Percentiles rank a stretch among this genome's conserved stretches.
phyloP scores from a whole-genome alignment of 2,888 invertebrate species.

The Stenotaenia linearis region DNA sequence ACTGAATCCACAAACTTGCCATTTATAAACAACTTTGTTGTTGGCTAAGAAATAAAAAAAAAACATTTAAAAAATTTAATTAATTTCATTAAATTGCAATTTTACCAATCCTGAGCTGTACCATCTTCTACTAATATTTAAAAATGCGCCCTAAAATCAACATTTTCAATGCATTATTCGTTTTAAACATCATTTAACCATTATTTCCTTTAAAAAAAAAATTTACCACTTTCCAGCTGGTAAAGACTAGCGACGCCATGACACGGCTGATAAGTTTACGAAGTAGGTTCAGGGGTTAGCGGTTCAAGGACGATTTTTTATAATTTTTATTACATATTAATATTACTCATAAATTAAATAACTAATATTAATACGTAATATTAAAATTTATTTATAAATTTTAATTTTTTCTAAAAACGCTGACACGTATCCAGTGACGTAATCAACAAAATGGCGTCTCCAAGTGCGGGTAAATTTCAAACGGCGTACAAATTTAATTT shows the following conservation, averaged over 20 bases:
- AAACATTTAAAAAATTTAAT: background rate
- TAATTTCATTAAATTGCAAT: background rate
- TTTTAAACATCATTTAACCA: no score
- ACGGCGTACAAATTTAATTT: background rate
- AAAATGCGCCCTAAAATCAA: background rate
- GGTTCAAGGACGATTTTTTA: background rate
- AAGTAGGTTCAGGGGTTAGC: no score
- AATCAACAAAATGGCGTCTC: background rate
- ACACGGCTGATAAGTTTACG: background rate
- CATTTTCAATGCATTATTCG: no score
- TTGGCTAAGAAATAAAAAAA: conserved; percentile 47
- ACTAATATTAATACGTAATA: no score
- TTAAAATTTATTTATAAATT: background rate
- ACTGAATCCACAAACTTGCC: conserved; percentile 90
- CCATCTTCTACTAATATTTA: background rate
- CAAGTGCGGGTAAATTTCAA: conserved; percentile 28
- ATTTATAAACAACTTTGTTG: conserved; percentile 91
- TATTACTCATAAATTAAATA: no score
- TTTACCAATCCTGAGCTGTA: background rate
- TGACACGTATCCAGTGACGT: background rate
- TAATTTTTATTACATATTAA: background rate
- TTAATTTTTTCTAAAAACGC: background rate
- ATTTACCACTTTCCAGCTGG: background rate
- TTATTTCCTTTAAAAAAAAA: no score
- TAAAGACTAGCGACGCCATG: background rate